Base-by-base conservation (phyloP, 2,113 vertebrate genomes). In the Tautogolabrus adspersus region DNA sequence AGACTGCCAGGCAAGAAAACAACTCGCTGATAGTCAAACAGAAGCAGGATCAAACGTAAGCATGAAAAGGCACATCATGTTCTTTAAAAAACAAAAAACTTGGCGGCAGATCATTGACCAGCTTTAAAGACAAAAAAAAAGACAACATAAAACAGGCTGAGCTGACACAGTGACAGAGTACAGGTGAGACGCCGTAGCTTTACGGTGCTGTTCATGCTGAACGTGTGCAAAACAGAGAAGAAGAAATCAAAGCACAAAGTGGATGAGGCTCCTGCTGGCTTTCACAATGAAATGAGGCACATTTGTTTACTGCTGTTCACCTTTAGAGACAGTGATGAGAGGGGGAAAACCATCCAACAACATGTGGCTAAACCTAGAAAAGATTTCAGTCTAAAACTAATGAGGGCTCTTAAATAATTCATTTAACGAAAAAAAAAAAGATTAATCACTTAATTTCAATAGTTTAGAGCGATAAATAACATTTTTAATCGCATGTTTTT, bases 201-300 rank as follows among this genome's bases (percentile, higher is more conserved):
- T 49, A 54, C 23, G 52, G 86, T 88, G 70, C n/a, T 13, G 12
- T 23, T 91, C 71, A 88, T 89, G 82, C 80, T 81, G 18, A 92
- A 87, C 94, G 87, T 94, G 94, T 96, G 95, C 94, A 96, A 96
- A 96, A 90, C 84, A 89, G 6, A 26, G 8, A 70, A 64, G 51
- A 68, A 81, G 21, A 87, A 82, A 66, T 84, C 87, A 94, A 84
- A 90, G 93, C 91, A 92, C 93, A 61, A 51, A 58, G 69, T 72
- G 93, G 91, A 92, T 83, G 92, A 95, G 94, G 94, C 94, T 94
- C 84, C 93, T 90, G 94, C 94, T 94, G 95, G 91, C 92, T 90
- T 94, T 89, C 80, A 83, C 82, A 89, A 91, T 88, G 91, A 93
- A 23, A 52, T 8, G 6, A 37, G 62, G 30, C 12, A 38, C 3